Conservation (phyloP, 2,113 vertebrate species). For the Pelodiscus sinensis region DNA sequence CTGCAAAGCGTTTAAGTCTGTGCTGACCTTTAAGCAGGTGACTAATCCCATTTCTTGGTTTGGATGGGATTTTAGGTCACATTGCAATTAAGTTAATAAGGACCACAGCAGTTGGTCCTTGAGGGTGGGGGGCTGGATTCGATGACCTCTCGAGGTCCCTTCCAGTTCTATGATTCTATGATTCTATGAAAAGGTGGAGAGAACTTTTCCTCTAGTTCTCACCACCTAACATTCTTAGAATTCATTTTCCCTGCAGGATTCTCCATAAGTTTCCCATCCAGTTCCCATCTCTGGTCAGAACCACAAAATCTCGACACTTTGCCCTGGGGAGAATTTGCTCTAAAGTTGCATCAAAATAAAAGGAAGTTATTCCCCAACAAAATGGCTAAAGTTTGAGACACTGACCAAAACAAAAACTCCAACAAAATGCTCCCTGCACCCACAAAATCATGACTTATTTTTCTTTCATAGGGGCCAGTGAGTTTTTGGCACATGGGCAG, state of each 20-base stretch:
- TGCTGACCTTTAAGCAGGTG: neutral
- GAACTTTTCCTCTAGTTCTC: neutral
- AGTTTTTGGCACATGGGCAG: neutral
- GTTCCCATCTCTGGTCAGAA: neutral
- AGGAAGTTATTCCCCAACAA: neutral
- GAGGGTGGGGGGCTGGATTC: no score
- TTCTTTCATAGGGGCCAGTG: neutral
- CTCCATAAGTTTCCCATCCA: neutral
- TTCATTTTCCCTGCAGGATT: neutral
- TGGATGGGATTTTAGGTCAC: neutral
- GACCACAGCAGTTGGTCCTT: neutral
- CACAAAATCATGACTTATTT: neutral
- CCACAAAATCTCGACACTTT: neutral
- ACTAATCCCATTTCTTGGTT: neutral
- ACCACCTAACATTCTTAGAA: neutral
- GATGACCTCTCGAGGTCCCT: no score
- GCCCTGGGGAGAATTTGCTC: neutral
- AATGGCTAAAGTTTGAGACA: neutral
- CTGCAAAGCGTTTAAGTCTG: neutral
- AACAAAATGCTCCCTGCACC: neutral
- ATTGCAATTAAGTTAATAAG: neutral
- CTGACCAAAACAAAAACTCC: neutral
- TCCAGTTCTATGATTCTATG: no score
- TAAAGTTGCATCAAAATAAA: neutral
- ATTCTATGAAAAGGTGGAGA: no score